Evolutionary conservation across 2,113 vertebrate genomes (phyloP).

Genomic region (Poeciliopsis prolifica): DNA sequence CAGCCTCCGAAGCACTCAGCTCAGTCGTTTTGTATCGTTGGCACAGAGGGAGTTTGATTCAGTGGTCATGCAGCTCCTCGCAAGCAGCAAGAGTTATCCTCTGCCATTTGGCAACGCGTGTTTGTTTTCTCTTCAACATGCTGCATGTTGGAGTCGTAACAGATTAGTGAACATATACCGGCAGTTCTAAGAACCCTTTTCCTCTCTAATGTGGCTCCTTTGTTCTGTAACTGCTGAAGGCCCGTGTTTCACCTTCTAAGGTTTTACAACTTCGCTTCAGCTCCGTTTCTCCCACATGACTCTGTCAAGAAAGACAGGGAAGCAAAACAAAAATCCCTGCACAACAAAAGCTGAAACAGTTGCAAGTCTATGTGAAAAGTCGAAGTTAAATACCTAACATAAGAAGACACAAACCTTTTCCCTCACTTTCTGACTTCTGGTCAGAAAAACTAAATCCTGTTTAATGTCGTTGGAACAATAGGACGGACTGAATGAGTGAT

Average conservation of each 20-base stretch:
- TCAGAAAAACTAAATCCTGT: no score
- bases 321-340: neutral
- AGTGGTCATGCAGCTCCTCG: neutral
- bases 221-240: neutral
- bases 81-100: neutral
- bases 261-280: neutral
- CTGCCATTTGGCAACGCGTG: neutral
- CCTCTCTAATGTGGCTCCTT: neutral
- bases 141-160: neutral
- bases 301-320: neutral
- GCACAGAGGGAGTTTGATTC: constrained; percentile 16
- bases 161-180: neutral
- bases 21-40: constrained; percentile 3
- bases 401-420: no score
- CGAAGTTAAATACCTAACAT: neutral
- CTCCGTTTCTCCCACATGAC: neutral
- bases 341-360: neutral
- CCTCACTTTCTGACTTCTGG: no score
- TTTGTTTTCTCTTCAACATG: constrained; percentile 1
- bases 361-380: neutral
- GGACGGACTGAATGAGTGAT: no score
- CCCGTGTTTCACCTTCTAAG: neutral
- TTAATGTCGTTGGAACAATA: no score
- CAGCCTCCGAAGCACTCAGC: constrained; percentile 17
- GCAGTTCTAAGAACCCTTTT: neutral